Evolutionary conservation across 2,888 invertebrate species (phyloP).

Genomic region (Penaeus monodon): DNA sequence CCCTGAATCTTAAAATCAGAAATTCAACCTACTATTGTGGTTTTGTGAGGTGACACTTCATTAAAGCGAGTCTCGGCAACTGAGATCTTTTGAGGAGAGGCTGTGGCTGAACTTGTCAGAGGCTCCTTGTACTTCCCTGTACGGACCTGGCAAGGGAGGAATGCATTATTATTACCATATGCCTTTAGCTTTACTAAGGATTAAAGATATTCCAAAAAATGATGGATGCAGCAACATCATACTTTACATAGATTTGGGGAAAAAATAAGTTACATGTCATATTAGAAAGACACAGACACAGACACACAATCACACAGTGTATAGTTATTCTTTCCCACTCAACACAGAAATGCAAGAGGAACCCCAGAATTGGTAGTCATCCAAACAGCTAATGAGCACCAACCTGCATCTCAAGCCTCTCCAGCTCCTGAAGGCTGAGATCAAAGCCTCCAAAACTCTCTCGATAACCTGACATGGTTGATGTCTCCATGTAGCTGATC

Average conservation of each 20-base stretch:
- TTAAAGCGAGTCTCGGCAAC: constrained; percentile 53
- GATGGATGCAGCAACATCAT: not conserved
- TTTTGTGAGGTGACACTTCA: constrained; percentile 4
- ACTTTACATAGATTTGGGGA: not conserved
- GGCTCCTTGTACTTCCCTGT: constrained; percentile 52
- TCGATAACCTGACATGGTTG: constrained; percentile 87
- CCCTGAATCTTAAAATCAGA: too few relatives aligned
- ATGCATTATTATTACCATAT: not conserved
- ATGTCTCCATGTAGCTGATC: constrained; percentile 74
- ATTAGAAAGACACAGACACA: not conserved
- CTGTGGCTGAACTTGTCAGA: constrained; percentile 23
- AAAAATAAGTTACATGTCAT: not conserved
- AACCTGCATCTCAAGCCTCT: constrained; percentile 59
- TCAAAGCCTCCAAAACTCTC: constrained; percentile 75
- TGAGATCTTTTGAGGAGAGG: constrained; percentile 30
- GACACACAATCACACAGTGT: not conserved
- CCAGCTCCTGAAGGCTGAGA: constrained; percentile 55
- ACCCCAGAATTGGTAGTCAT: too few relatives aligned
- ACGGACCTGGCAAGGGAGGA: constrained; percentile 33
- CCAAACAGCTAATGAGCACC: not conserved
- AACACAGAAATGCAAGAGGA: not conserved
- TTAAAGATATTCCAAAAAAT: not conserved
- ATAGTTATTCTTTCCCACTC: not conserved
- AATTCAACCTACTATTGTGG: not conserved
- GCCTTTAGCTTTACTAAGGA: not conserved